Evolutionary conservation across 2,113 vertebrate genomes (phyloP).

Genomic region (Pterocles orientalis): DNA sequence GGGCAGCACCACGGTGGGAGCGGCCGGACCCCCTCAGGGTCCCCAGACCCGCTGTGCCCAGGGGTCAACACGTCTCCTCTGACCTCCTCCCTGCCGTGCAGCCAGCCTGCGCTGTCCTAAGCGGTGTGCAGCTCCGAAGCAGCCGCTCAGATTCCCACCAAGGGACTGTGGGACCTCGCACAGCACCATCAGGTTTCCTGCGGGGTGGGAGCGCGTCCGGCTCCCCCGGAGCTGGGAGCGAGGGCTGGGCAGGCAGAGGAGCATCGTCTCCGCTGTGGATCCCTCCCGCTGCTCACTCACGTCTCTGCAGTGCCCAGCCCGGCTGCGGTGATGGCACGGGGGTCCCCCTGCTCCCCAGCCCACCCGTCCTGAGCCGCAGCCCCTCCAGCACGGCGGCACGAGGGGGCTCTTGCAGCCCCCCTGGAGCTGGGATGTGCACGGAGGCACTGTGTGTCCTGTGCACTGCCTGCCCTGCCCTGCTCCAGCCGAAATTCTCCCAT

Average conservation of each 20-base stretch:
- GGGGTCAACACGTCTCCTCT: neutral
- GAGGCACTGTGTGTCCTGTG: neutral
- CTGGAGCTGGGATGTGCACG: neutral
- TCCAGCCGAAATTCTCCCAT: too few relatives aligned
- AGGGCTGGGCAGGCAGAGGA: neutral
- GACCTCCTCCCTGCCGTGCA: neutral
- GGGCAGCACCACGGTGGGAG: neutral
- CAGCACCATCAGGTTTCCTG: neutral
- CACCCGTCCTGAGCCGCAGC: neutral
- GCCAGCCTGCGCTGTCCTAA: neutral
- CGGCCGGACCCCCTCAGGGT: neutral
- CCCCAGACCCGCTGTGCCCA: too few relatives aligned
- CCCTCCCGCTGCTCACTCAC: accelerated
- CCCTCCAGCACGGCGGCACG: accelerated
- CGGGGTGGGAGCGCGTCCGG: accelerated
- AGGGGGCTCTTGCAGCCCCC: neutral
- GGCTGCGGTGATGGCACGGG: neutral
- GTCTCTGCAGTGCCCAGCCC: accelerated
- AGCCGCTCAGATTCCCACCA: neutral
- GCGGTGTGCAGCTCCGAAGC: neutral
- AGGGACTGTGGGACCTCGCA: accelerated
- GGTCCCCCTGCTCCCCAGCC: neutral
- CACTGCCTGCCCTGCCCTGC: neutral
- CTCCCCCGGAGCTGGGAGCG: neutral
- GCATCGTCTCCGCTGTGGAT: neutral